Percentiles rank a stretch among this genome's conserved stretches.
Evolutionary conservation across 2,113 vertebrate species (phyloP).

Genomic region (Phylloscopus trochilus): DNA sequence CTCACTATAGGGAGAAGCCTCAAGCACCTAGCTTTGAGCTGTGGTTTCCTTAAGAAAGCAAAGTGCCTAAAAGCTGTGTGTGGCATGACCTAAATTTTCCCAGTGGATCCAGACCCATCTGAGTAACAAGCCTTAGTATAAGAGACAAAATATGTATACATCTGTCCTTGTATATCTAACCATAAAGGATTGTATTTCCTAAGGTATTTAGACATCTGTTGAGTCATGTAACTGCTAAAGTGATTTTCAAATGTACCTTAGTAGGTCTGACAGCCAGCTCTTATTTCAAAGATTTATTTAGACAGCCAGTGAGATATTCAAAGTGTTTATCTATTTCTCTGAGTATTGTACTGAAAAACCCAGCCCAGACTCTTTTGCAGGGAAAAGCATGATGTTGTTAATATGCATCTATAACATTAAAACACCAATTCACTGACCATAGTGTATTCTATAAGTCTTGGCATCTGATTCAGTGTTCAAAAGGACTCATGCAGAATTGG

Average conservation of each 20-base stretch:
- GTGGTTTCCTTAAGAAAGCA: neutral
- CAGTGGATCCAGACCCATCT: neutral
- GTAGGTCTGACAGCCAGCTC: conserved; percentile 27
- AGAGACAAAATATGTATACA: conserved; percentile 3
- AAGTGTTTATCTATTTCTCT: neutral
- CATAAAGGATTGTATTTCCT: conserved; percentile 24
- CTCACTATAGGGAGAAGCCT: neutral
- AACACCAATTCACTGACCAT: neutral
- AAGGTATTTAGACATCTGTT: conserved; percentile 51
- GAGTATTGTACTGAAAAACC: neutral
- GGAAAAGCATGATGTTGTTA: neutral
- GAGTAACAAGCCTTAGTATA: neutral
- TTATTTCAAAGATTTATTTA: conserved; percentile 51
- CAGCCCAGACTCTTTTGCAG: neutral
- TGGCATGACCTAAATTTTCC: neutral
- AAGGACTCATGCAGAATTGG: neutral
- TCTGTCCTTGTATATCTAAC: neutral
- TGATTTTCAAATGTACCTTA: conserved; percentile 29
- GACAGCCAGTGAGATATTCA: conserved; percentile 18
- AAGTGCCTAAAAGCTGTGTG: neutral
- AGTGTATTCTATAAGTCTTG: neutral
- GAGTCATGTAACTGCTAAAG: conserved; percentile 35
- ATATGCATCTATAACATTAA: neutral
- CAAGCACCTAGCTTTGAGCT: neutral
- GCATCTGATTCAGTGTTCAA: neutral